Conservation (phyloP, 2,113 vertebrate species). For the Elephas maximus region DNA sequence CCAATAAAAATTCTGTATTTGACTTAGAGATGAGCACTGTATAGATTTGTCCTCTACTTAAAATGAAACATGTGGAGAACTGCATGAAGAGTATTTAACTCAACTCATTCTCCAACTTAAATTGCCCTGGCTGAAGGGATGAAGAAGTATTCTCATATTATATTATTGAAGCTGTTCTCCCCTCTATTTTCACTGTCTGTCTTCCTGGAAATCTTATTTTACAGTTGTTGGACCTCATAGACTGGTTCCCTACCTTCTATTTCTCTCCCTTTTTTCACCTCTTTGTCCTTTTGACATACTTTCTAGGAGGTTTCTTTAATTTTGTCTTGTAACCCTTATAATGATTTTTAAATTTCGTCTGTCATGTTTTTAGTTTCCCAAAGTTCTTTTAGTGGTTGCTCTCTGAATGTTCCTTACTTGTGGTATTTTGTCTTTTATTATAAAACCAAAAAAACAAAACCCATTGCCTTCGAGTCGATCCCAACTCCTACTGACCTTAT, state of each 20-base stretch:
- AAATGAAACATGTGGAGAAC: not conserved
- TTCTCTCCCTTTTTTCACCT: not conserved
- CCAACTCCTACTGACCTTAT: too few species aligned
- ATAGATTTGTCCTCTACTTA: not conserved
- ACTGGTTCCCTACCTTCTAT: not conserved
- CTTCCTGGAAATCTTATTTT: not conserved
- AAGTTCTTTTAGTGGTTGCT: not conserved
- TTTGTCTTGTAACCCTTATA: not conserved
- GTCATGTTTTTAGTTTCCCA: not conserved
- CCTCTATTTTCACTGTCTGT: not conserved
- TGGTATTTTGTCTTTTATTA: not conserved
- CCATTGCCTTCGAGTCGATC: too few species aligned
- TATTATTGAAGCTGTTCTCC: not conserved
- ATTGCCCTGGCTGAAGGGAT: not conserved
- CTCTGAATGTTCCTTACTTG: not conserved
- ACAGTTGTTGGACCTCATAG: not conserved
- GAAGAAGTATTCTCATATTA: conserved; percentile 12
- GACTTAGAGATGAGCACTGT: not conserved
- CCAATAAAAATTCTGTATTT: not conserved
- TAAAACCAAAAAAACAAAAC: not conserved
- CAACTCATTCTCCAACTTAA: not conserved
- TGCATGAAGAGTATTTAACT: not conserved
- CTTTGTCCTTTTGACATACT: not conserved
- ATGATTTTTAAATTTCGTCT: not conserved
- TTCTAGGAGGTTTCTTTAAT: not conserved